phyloP scores from a whole-genome alignment of 35 echinoderm and acorn worm species.

The Ptychodera flava region DNA sequence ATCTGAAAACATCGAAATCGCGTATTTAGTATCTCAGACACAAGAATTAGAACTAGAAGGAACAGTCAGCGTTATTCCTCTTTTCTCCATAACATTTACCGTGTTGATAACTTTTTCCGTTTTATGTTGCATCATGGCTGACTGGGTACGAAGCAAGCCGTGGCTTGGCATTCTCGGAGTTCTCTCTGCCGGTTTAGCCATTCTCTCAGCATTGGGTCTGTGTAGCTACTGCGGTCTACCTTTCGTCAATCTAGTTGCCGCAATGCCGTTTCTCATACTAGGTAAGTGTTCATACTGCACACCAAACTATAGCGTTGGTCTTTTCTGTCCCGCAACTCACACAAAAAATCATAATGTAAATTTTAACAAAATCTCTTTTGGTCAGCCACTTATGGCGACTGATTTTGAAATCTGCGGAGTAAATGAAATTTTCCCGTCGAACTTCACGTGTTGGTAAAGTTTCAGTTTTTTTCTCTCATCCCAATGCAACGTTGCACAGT shows the following conservation, averaged over 20 bases:
- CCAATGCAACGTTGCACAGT: too few relatives aligned
- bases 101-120: slow-evolving; percentile 24
- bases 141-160: slow-evolving; percentile 11
- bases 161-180: slow-evolving; percentile 23
- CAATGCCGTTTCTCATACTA: slow-evolving; percentile 37
- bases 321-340: too few relatives aligned
- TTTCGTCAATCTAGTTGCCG: slow-evolving; percentile 6
- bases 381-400: too few relatives aligned
- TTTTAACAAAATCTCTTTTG: too few relatives aligned
- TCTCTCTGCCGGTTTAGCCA: neutral
- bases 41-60: slow-evolving; percentile 46
- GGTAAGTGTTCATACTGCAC: slow-evolving; percentile 34
- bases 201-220: slow-evolving; percentile 11
- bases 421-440: too few relatives aligned
- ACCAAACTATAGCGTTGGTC: too few relatives aligned
- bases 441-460: too few relatives aligned
- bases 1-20: slow-evolving; percentile 43
- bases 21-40: slow-evolving; percentile 38
- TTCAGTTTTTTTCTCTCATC: too few relatives aligned
- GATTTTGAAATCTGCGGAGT: too few relatives aligned
- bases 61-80: slow-evolving; percentile 13
- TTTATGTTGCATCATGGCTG: slow-evolving; percentile 4
- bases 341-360: too few relatives aligned
- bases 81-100: slow-evolving; percentile 23
- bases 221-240: slow-evolving; percentile 11